phyloP scores from a whole-genome alignment of 1,140 invertebrate species.

The Dreissena polymorpha region DNA sequence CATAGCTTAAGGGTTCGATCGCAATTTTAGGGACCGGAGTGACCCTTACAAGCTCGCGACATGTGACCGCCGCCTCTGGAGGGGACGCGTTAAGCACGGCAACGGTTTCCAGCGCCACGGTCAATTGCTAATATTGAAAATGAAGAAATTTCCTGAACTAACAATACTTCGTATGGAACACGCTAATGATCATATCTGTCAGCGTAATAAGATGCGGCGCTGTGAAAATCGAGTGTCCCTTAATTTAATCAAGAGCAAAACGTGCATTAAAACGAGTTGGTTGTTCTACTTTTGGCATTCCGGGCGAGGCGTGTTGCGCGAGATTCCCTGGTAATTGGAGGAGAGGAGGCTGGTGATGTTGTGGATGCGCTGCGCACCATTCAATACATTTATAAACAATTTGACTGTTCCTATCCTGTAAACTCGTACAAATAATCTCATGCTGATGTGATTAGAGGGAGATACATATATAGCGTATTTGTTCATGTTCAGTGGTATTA shows the following conservation, averaged over 20 bases:
- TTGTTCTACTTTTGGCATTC: conserved; percentile 2
- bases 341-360: too few relatives aligned
- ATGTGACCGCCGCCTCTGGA: conserved; percentile 35
- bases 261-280: conserved; percentile 22
- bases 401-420: too few relatives aligned
- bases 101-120: conserved; percentile 30
- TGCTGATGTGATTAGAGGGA: too few relatives aligned
- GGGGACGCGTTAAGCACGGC: conserved; percentile 22
- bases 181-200: conserved; percentile 52
- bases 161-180: conserved; percentile 33
- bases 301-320: neutral
- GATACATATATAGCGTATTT: too few relatives aligned
- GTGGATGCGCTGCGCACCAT: too few relatives aligned
- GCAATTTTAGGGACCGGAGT: neutral
- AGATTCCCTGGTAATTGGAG: neutral
- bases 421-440: too few relatives aligned
- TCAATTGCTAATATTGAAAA: conserved; percentile 49
- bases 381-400: too few relatives aligned
- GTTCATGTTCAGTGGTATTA: too few relatives aligned
- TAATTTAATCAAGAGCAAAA: conserved; percentile 52
- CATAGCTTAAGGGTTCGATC: neutral
- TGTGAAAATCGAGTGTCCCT: conserved; percentile 50
- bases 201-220: conserved; percentile 48
- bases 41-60: conserved; percentile 27
- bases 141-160: conserved; percentile 43